phyloP scores from a whole-genome alignment of 2,888 invertebrate species.

The Antitype chi region DNA sequence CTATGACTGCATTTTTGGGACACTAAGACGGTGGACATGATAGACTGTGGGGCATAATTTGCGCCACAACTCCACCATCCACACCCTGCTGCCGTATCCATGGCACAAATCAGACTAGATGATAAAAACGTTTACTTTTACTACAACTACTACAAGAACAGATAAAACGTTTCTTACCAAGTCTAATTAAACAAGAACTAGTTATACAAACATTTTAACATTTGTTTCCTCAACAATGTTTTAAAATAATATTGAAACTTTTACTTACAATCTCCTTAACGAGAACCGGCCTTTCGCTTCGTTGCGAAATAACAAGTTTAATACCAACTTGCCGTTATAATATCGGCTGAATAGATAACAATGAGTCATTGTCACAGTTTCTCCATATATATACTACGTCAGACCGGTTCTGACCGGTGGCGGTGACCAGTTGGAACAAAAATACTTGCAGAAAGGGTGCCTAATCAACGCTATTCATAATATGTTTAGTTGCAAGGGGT shows the following conservation, averaged over 20 bases:
- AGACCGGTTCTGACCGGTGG: constrained; percentile 23
- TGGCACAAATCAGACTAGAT: too few species aligned
- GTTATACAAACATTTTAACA: constrained; percentile 1
- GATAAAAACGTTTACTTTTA: neutral
- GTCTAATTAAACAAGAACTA: neutral
- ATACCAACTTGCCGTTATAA: constrained; percentile 53
- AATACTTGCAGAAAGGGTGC: constrained; percentile 40
- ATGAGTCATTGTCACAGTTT: constrained; percentile 66
- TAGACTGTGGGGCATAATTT: too few species aligned
- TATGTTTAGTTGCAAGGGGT: constrained; percentile 64
- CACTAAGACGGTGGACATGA: too few species aligned
- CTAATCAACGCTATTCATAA: constrained; percentile 59
- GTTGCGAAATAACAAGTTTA: constrained; percentile 61
- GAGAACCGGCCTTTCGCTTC: constrained; percentile 58
- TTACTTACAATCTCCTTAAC: constrained; percentile 50
- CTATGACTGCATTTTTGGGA: too few species aligned
- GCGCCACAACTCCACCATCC: too few species aligned
- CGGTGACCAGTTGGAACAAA: constrained; percentile 19
- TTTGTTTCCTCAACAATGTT: constrained; percentile 12
- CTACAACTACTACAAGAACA: neutral
- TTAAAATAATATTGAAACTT: constrained; percentile 40
- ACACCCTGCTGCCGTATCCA: too few species aligned
- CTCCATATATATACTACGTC: constrained; percentile 45
- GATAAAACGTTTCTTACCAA: neutral
- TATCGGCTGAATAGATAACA: constrained; percentile 65